Conservation (phyloP, 2,888 invertebrate species). For the Drosophila diplacantha region DNA sequence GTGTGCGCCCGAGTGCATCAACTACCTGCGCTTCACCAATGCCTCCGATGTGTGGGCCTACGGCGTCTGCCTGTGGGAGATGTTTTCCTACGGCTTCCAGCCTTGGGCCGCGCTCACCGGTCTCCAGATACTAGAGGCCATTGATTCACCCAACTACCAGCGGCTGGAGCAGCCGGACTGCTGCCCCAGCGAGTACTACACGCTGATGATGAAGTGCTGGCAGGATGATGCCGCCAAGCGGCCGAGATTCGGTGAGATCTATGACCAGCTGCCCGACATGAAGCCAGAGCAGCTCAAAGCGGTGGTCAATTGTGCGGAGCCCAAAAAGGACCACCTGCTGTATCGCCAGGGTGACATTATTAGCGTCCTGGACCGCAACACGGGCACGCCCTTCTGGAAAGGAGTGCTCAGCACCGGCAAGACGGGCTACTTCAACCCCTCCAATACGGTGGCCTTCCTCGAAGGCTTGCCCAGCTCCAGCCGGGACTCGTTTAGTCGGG, state of each 20-base stretch:
- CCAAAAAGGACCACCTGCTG: conserved; percentile 85
- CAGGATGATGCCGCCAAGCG: conserved; percentile 91
- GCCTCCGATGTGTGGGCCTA: conserved; percentile 99
- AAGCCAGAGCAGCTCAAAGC: conserved; percentile 96
- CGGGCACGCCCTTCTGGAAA: conserved; percentile 88
- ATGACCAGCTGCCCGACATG: conserved; percentile 87
- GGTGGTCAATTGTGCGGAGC: conserved; percentile 79
- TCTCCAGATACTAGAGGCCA: conserved; percentile 95
- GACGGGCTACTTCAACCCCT: conserved; percentile 95
- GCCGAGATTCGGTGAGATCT: conserved; percentile 93
- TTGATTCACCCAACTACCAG: conserved; percentile 94
- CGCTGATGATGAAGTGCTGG: conserved; percentile 97
- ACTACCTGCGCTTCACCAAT: conserved; percentile 96
- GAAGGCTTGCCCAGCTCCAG: conserved; percentile 79
- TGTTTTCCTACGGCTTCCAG: conserved; percentile 99
- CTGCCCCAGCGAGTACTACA: conserved; percentile 95
- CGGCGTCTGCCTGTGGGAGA: conserved; percentile 99
- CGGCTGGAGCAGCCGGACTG: conserved; percentile 95
- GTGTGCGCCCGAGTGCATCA: conserved; percentile 99
- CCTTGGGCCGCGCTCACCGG: conserved; percentile 98
- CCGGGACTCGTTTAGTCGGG: conserved; percentile 82
- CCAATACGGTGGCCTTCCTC: conserved; percentile 90
- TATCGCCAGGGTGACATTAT: conserved; percentile 94
- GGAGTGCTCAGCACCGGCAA: conserved; percentile 93
- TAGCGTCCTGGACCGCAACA: conserved; percentile 92